Base-by-base conservation (phyloP, 2,888 invertebrate genomes). In the Biston betularia region DNA sequence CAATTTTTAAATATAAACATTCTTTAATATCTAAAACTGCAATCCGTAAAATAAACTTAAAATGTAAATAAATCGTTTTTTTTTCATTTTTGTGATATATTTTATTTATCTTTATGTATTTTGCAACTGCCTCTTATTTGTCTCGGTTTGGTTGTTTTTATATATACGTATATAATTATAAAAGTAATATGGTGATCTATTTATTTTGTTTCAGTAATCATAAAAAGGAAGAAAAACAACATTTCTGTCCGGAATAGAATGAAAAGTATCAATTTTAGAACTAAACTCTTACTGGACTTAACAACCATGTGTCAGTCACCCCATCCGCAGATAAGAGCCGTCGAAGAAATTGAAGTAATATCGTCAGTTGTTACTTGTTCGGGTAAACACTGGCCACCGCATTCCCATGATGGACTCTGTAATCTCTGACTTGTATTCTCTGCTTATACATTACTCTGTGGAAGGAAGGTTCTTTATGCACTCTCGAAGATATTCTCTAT, bases 291-390 rank as follows among this genome's bases (percentile, higher is more conserved):
- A 11, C 15, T 12, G 33, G 53, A 8, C 55, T 61, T 0, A 4
- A 5, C 0, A 42, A 0, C 79, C 24, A 81, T 86, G 59, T 78
- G 80, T 81, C 73, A 45, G 44, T 52, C 40, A 54, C 64, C 74
- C 78, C 74, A 79, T 79, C 78, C 78, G 61, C 57, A 85, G 87
- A 87, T 87, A 87, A 86, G 87, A 83, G 77, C 80, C 80, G 79
- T 79, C 79, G 80, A 86, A 86, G 86, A 84, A 86, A 87, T 87
- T 86, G 85, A 81, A 85, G 87, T 86, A 84, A 86, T 85, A 86
- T 85, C 77, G 83, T 76, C 83, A 82, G 84, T 83, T 81, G 84
- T 81, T 81, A 82, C 84, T 83, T 82, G 86, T 83, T 82, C 78
- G 79, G 79, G 80, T 82, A 85, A 86, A 83, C 85, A 83, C 73